A percentile compares a stretch with the other conserved stretches of the same genome.
phyloP scores from a whole-genome alignment of 2,797 vertebrate species.

The Ptychobarbus kaznakovi region DNA sequence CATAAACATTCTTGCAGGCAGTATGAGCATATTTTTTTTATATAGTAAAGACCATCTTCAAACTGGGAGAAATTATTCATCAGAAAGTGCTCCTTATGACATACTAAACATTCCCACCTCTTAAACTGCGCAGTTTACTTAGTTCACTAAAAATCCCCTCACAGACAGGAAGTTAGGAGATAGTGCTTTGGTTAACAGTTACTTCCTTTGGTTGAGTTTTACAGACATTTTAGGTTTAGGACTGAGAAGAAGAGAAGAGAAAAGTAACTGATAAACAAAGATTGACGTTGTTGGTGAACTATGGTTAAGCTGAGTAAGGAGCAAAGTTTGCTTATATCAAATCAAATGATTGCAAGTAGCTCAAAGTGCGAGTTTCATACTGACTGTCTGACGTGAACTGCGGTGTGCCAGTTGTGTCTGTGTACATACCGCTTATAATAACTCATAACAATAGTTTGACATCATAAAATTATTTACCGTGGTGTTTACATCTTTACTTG shows the following conservation, averaged over 20 bases:
- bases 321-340: constrained; percentile 27
- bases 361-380: constrained; percentile 33
- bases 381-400: constrained; percentile 59
- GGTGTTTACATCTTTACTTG: background rate
- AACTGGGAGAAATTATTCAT: background rate
- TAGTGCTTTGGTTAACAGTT: constrained; percentile 27
- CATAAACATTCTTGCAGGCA: background rate
- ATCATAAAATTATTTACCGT: constrained; percentile 13
- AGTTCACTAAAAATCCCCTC: constrained; percentile 26
- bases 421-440: background rate
- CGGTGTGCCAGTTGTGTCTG: constrained; percentile 30
- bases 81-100: background rate
- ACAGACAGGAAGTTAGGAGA: constrained; percentile 25
- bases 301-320: background rate
- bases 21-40: background rate
- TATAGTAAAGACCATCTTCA: constrained; percentile 1
- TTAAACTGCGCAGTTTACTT: background rate
- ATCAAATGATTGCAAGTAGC: constrained; percentile 50
- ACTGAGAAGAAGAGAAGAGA: background rate
- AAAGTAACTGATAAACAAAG: constrained; percentile 24
- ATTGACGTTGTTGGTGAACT: constrained; percentile 42
- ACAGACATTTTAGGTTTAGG: background rate
- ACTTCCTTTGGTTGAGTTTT: constrained; percentile 36
- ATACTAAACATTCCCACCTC: background rate
- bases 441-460: constrained; percentile 21